Evolutionary conservation across 1,140 invertebrate genomes (phyloP).

Genomic region (Metaphire vulgaris): DNA sequence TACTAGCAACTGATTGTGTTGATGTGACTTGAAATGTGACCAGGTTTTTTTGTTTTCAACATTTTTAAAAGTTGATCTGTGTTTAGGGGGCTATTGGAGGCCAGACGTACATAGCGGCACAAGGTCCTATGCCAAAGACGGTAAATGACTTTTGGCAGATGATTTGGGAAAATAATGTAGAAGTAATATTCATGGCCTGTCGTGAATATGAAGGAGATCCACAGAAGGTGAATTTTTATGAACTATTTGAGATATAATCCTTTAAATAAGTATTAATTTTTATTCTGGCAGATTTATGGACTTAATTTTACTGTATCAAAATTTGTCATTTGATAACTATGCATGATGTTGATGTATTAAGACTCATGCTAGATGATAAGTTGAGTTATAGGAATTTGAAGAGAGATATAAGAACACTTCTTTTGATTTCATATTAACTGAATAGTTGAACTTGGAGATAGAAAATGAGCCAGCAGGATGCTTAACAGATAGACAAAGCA

Average conservation of each 20-base stretch:
- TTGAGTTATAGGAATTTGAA: no score
- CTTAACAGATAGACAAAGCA: no score
- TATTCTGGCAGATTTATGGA: not conserved
- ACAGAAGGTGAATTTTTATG: slow-evolving; percentile 44
- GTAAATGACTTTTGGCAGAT: slow-evolving; percentile 93
- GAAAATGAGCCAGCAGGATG: no score
- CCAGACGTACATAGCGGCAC: slow-evolving; percentile 84
- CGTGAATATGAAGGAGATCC: slow-evolving; percentile 81
- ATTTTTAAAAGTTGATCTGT: not conserved
- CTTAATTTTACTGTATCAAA: not conserved
- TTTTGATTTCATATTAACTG: no score
- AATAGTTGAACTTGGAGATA: no score
- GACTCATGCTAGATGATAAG: no score
- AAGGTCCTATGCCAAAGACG: slow-evolving; percentile 91
- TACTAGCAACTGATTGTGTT: not conserved
- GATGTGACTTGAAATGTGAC: not conserved
- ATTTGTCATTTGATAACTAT: not conserved
- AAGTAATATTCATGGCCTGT: slow-evolving; percentile 89
- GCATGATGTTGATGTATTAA: no score
- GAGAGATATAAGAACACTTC: no score
- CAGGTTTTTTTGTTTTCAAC: not conserved
- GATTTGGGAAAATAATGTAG: slow-evolving; percentile 70
- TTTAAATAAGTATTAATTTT: not conserved
- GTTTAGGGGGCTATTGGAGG: slow-evolving; percentile 68
- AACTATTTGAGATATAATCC: not conserved